phyloP scores from a whole-genome alignment of 2,113 vertebrate species.

The Spermophilus dauricus region DNA sequence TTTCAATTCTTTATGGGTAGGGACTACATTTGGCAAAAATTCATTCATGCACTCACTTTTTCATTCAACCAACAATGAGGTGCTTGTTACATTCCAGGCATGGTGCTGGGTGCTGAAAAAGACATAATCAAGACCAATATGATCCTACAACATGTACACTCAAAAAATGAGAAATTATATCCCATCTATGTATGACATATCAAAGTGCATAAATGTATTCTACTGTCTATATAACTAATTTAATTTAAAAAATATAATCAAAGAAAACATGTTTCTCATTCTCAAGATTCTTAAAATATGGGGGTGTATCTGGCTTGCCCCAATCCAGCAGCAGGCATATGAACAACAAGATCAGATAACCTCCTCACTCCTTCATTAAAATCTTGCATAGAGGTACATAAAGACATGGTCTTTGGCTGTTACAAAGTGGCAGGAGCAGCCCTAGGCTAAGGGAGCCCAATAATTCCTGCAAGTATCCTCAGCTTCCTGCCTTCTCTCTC shows the following conservation, averaged over 20 bases:
- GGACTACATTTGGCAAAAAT: not conserved
- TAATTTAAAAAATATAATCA: not conserved
- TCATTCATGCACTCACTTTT: not conserved
- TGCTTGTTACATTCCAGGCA: not conserved
- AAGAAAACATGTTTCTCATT: not conserved
- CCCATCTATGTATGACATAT: too few relatives aligned
- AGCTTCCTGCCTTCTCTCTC: not conserved
- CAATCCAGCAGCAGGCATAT: not conserved
- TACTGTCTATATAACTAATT: too few relatives aligned
- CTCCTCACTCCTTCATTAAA: not conserved
- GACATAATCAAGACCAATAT: not conserved
- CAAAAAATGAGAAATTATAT: too few relatives aligned
- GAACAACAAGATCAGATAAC: not conserved
- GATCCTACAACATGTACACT: too few relatives aligned
- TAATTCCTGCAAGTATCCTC: not conserved
- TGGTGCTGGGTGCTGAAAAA: not conserved
- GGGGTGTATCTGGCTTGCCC: not conserved
- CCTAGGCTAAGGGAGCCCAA: too few relatives aligned
- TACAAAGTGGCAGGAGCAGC: not conserved
- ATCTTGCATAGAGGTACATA: not conserved
- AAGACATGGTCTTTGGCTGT: not conserved
- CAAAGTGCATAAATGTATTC: too few relatives aligned
- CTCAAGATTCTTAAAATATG: not conserved
- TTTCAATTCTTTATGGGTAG: not conserved
- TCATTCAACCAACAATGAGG: not conserved